phyloP scores from a whole-genome alignment of 2,888 invertebrate species.

The Netelia fuscicornis region DNA sequence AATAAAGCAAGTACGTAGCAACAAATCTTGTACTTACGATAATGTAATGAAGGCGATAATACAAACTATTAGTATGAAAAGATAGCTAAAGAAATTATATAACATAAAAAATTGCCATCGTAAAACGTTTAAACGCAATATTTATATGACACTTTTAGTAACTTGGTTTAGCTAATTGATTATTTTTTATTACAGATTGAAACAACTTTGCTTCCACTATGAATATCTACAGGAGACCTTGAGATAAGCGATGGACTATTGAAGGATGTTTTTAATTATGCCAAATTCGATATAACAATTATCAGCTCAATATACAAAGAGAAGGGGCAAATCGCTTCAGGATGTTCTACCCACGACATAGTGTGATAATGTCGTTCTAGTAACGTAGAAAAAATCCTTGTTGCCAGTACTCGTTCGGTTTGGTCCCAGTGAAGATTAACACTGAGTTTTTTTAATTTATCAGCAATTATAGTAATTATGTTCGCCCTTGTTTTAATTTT shows the following conservation, averaged over 20 bases:
- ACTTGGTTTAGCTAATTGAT: too few species aligned
- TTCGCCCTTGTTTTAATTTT: not conserved
- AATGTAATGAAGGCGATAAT: too few species aligned
- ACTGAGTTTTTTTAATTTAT: not conserved
- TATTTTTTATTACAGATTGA: too few species aligned
- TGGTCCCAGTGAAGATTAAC: not conserved
- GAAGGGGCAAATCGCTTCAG: not conserved
- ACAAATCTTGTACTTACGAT: too few species aligned
- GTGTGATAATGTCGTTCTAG: not conserved
- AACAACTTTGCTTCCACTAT: too few species aligned
- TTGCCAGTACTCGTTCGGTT: not conserved
- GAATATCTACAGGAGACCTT: not conserved
- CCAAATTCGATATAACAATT: not conserved
- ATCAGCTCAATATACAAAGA: not conserved
- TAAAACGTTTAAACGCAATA: too few species aligned
- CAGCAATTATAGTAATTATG: slow-evolving; percentile 2
- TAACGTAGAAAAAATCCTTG: not conserved
- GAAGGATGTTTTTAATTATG: not conserved
- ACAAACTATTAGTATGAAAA: too few species aligned
- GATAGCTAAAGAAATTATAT: too few species aligned
- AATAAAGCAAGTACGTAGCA: too few species aligned
- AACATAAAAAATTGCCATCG: too few species aligned
- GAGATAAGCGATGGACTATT: not conserved
- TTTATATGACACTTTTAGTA: too few species aligned
- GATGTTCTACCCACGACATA: not conserved